phyloP scores from a whole-genome alignment of 2,888 invertebrate genomes.

The Carpatolechia fugitivella region DNA sequence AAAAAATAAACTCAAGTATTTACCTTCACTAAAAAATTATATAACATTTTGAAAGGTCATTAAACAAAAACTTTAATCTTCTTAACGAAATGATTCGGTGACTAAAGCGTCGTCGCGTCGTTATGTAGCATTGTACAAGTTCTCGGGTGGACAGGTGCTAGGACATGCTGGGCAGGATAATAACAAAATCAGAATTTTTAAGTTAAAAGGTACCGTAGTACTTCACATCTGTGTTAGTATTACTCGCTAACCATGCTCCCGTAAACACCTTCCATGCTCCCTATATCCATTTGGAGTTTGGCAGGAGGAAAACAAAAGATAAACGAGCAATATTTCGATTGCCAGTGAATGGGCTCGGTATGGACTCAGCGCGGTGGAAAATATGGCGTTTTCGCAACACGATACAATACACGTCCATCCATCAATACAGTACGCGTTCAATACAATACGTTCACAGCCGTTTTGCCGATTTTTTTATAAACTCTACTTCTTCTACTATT shows the following conservation, averaged over 20 bases:
- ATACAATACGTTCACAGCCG: conserved; percentile 15
- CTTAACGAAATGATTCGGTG: too few relatives aligned
- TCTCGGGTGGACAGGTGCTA: too few relatives aligned
- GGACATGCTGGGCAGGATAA: too few relatives aligned
- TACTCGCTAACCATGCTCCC: conserved; percentile 20
- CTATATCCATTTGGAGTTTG: background rate
- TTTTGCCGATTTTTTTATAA: conserved; percentile 44
- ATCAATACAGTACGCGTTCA: background rate
- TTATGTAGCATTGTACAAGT: too few relatives aligned
- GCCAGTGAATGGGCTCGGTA: conserved; percentile 61
- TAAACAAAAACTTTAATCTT: too few relatives aligned
- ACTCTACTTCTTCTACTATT: conserved; percentile 20
- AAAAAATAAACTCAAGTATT: too few relatives aligned
- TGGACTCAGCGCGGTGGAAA: conserved; percentile 66
- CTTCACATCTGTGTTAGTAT: too few relatives aligned
- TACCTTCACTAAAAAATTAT: too few relatives aligned
- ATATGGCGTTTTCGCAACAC: conserved; percentile 41
- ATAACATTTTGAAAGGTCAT: too few relatives aligned
- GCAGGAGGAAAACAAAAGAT: conserved; percentile 55
- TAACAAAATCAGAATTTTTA: too few relatives aligned
- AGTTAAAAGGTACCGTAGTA: too few relatives aligned
- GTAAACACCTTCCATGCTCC: background rate
- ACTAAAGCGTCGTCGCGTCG: too few relatives aligned
- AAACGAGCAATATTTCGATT: conserved; percentile 72
- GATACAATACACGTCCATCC: background rate